A percentile compares a stretch with the other conserved stretches of the same genome.
Evolutionary conservation across 1,140 invertebrate genomes (phyloP).

Genomic region (Nymphalis io): DNA sequence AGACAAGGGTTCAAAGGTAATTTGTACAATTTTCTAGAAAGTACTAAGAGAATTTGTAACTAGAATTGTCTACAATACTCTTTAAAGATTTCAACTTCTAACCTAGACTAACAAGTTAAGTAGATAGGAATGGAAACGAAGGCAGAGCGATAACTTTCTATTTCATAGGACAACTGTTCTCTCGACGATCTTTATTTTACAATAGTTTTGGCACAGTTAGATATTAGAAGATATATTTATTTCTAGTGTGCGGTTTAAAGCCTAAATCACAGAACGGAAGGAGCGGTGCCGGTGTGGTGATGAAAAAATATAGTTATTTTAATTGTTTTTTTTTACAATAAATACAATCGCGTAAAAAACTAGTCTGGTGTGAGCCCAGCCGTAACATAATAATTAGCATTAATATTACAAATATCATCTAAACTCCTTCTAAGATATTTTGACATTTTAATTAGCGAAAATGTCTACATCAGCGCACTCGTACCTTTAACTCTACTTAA

Average conservation of each 20-base stretch:
- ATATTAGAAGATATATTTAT: constrained; percentile 62
- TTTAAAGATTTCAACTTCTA: constrained; percentile 41
- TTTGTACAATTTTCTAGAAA: constrained; percentile 72
- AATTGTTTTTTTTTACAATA: constrained; percentile 49
- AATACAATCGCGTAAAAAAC: constrained; percentile 63
- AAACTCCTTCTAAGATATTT: constrained; percentile 53
- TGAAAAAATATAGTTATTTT: constrained; percentile 73
- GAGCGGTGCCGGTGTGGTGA: constrained; percentile 68
- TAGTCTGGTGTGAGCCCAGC: constrained; percentile 49
- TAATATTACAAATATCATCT: constrained; percentile 47
- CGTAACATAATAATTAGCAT: constrained; percentile 56
- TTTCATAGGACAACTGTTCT: constrained; percentile 37
- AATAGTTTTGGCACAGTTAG: constrained; percentile 73
- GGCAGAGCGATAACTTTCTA: constrained; percentile 42
- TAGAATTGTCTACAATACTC: constrained; percentile 51
- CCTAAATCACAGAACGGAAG: constrained; percentile 79
- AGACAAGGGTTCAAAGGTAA: constrained; percentile 71
- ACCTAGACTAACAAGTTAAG: constrained; percentile 26
- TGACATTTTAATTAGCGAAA: constrained; percentile 61
- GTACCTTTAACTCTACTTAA: neutral
- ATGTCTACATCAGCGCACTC: constrained; percentile 7
- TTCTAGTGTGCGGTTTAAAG: constrained; percentile 67
- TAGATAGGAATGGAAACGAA: constrained; percentile 37
- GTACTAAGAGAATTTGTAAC: constrained; percentile 52
- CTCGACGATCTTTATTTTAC: constrained; percentile 53